Base-by-base conservation (phyloP, 2,888 invertebrate species). In the Agrochola lota region DNA sequence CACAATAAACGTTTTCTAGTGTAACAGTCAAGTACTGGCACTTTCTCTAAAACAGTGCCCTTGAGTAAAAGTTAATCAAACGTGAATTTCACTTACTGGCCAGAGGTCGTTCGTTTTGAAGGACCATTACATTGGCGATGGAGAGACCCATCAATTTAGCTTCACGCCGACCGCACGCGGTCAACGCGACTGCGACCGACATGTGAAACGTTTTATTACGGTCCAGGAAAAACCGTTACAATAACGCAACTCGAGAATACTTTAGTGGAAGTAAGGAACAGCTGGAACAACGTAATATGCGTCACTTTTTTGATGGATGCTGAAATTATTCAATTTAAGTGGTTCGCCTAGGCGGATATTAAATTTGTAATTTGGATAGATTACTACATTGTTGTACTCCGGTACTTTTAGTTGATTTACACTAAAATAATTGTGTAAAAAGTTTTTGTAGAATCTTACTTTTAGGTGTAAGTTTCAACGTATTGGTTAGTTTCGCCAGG, bases 91-190 rank as follows among this genome's bases (percentile, higher is more conserved):
- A 94, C 94, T 95, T 94, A 95, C 94, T 94, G 94, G 92, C 94
- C 93, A 91, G 92, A 91, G 95, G 92, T 93, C 94, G 94, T 95
- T 93, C 95, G 93, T 95, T 96, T 95, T 95, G 96, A 96, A 95
- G 96, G 95, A 94, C 95, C 96, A 95, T 96, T 96, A 95, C 95
- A 94, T 95, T 94, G 95, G 92, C 95, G 94, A 95, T 94, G 95
- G 95, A 95, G 96, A 94, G 96, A 95, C 94, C 95, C 95, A 96
- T 96, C 96, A 96, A 96, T 96, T 95, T 95, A 92, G 95, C 92
- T 94, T 94, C 94, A 94, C 93, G 95, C 95, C 95, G 95, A 93
- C 94, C 95, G 95, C 96, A 95, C 95, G 94, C 94, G 94, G 93
- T 91, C 91, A 90, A 89, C 91, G 90, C 91, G 86, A 86, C 94